Evolutionary conservation across 2,113 vertebrate genomes (phyloP), one percentile per base, ranked within the genome.

Genomic region (Pardalotus punctatus): DNA sequence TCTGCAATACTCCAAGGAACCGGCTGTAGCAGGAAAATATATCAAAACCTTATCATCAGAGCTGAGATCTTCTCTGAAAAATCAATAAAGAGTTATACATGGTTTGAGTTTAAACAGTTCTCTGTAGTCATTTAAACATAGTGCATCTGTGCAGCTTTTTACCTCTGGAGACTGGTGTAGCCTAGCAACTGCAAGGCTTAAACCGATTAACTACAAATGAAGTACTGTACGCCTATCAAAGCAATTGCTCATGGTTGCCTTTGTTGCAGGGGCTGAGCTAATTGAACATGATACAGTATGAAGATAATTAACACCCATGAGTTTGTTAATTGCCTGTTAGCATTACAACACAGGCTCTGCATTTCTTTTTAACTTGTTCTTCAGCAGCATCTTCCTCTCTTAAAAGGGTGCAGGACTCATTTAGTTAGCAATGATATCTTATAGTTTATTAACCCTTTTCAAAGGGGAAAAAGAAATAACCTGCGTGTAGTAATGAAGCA

Each of bases 41-140:
- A 99, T 99, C 99, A 99, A 99, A 99, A 99, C 98, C 98, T 99
- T 99, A 99, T 99, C 99, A 99, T 99, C 98, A 99, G 98, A 98
- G 98, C 98, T 99, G 98, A 99, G 98, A 98, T 99, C 98, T 99
- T 99, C 98, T 98, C 98, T 99, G 99, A 98, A 99, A 99, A 99
- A 99, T 99, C 99, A 99, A 99, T 99, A 99, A 98, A 98, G 98
- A 99, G 98, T 99, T 99, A 99, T 99, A 99, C 99, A 99, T 98
- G 98, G 99, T 98, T 99, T 98, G 99, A 99, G 99, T 99, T 99
- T 99, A 99, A 99, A 98, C 99, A 98, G 98, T 99, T 99, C 98
- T 99, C 98, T 98, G 98, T 99, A 99, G 98, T 99, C 99, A 99
- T 99, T 99, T 99, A 99, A 99, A 99, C 98, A 98, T 98, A 98